Conservation (phyloP, 2,797 vertebrate species). For the Phataginus tricuspis region DNA sequence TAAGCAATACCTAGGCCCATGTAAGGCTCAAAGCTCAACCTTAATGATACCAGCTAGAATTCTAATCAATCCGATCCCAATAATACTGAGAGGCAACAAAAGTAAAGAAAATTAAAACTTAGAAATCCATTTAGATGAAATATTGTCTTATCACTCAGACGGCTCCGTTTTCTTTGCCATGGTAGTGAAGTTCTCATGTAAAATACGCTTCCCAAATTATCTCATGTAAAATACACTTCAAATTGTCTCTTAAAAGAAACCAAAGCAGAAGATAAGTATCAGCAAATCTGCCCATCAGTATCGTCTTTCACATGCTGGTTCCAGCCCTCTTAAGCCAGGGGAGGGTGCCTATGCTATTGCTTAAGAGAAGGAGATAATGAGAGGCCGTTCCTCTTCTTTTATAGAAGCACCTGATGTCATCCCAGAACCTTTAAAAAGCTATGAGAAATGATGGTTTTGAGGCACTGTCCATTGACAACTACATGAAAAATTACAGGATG, state of each 20-base stretch:
- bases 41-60: neutral
- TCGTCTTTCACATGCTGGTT: neutral
- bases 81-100: neutral
- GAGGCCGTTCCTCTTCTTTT: neutral
- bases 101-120: slow-evolving; percentile 1
- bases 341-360: neutral
- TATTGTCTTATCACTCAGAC: neutral
- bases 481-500: neutral
- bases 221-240: neutral
- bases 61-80: neutral
- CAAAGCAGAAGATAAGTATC: neutral
- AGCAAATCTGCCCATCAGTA: neutral
- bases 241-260: neutral
- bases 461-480: neutral
- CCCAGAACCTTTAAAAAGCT: neutral
- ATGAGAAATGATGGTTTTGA: neutral
- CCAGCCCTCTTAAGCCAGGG: neutral
- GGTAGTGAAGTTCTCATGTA: neutral
- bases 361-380: neutral
- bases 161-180: neutral
- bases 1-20: neutral
- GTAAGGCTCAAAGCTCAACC: neutral
- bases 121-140: neutral
- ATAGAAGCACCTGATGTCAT: neutral
- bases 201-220: neutral